These are phyloP conservation scores for Lathamus discolor DNA, from an alignment of 2,113 vertebrate genomes.

Conservation along the genomic window DNA sequence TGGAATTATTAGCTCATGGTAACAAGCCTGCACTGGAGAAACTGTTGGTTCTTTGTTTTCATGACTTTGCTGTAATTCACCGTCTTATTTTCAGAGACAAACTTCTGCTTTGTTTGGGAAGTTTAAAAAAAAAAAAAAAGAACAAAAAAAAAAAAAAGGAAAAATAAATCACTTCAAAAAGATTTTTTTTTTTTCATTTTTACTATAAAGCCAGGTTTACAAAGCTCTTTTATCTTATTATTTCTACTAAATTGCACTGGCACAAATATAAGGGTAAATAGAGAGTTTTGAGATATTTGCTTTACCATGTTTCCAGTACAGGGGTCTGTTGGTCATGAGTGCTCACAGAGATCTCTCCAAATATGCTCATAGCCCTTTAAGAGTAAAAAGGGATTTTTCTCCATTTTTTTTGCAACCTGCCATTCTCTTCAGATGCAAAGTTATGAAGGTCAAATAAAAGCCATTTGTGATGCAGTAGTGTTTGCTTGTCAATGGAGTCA, in stretches of 20 bases:
- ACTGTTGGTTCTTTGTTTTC: conserved; percentile 80
- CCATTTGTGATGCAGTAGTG: not conserved
- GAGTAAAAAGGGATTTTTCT: not conserved
- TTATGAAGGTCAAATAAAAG: not conserved
- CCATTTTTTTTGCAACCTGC: not conserved
- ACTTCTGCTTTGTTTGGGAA: conserved; percentile 70
- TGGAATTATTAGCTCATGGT: conserved; percentile 82
- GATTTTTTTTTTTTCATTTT: not conserved
- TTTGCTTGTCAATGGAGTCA: not conserved
- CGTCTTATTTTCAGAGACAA: conserved; percentile 74
- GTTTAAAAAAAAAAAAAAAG: not conserved
- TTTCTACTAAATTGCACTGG: not conserved
- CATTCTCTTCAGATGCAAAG: not conserved
- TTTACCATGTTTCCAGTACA: not conserved
- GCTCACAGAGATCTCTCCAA: not conserved
- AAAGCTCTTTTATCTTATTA: conserved; percentile 1
- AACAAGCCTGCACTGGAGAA: conserved; percentile 81
- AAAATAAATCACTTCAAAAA: conserved; percentile 55
- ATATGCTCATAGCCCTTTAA: not conserved
- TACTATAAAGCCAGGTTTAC: not conserved
- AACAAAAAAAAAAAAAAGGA: not conserved
- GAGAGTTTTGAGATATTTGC: not conserved
- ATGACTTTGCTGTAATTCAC: conserved; percentile 73
- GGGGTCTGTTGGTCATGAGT: not conserved
- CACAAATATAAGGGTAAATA: not conserved